A percentile compares a stretch with the other conserved stretches of the same genome.
Conservation (phyloP, 30 jellyfish, hydroid and myxozoan species). For the Morbakka virulenta region DNA sequence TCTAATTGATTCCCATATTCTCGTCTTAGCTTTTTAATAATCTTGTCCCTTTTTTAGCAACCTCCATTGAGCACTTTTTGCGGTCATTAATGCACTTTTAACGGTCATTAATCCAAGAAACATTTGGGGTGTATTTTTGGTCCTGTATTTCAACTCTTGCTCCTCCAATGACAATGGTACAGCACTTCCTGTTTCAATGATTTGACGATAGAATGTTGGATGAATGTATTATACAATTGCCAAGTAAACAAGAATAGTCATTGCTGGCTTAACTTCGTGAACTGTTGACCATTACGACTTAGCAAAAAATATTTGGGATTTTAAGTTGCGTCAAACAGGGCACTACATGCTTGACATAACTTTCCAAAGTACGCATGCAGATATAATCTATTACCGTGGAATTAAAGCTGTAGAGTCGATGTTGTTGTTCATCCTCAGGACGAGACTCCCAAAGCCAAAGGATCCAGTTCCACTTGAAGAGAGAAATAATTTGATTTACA, state of each 20-base stretch:
- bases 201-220: slow-evolving; percentile 3
- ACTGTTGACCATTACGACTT: not conserved
- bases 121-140: not conserved
- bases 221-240: slow-evolving; percentile 5
- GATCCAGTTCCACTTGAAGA: too few relatives aligned
- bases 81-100: too few relatives aligned
- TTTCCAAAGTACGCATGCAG: not conserved
- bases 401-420: not conserved
- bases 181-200: slow-evolving; percentile 2
- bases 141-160: too few relatives aligned
- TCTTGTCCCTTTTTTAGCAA: not conserved
- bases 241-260: not conserved
- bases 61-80: not conserved
- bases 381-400: not conserved
- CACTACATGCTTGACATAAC: not conserved
- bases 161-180: not conserved
- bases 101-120: not conserved
- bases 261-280: not conserved
- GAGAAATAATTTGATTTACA: too few relatives aligned
- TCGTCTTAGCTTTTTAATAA: not conserved
- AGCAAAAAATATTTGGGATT: not conserved
- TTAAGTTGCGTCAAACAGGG: not conserved
- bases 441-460: too few relatives aligned
- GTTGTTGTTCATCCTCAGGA: too few relatives aligned
- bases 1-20: too few relatives aligned